Evolutionary conservation across 2,888 invertebrate genomes (phyloP).

Genomic region (Druceiella hillmani): DNA sequence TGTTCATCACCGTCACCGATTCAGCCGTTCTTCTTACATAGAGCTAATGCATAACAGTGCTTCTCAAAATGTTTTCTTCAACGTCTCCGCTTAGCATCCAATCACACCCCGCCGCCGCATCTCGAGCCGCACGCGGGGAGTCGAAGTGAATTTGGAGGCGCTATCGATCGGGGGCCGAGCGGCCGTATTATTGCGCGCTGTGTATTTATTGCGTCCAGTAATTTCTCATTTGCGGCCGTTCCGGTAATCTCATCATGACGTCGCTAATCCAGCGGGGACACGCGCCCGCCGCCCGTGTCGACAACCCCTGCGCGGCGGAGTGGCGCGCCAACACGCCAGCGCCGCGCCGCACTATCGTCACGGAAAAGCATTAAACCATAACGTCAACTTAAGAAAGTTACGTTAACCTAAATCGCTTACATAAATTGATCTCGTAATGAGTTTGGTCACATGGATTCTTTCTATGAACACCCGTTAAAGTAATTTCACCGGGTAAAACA

Average conservation of each 20-base stretch:
- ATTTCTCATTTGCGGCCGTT: constrained; percentile 42
- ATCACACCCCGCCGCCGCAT: neutral
- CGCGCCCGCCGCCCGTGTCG: neutral
- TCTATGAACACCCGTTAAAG: too few species aligned
- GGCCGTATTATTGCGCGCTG: neutral
- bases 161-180: neutral
- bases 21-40: too few species aligned
- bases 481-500: too few species aligned
- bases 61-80: too few species aligned
- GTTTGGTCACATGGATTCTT: too few species aligned
- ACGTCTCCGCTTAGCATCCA: too few species aligned
- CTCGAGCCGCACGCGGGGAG: neutral
- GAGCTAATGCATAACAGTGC: too few species aligned
- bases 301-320: constrained; percentile 2
- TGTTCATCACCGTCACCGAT: too few species aligned
- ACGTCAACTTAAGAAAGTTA: too few species aligned
- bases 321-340: neutral
- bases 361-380: neutral
- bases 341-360: neutral
- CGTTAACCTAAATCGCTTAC: too few species aligned
- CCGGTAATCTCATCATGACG: constrained; percentile 51
- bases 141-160: neutral
- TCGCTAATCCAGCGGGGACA: constrained; percentile 47
- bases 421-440: too few species aligned
- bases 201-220: constrained; percentile 17